Evolutionary conservation across 2,113 vertebrate genomes (phyloP).

Genomic region (Nycticebus coucang): DNA sequence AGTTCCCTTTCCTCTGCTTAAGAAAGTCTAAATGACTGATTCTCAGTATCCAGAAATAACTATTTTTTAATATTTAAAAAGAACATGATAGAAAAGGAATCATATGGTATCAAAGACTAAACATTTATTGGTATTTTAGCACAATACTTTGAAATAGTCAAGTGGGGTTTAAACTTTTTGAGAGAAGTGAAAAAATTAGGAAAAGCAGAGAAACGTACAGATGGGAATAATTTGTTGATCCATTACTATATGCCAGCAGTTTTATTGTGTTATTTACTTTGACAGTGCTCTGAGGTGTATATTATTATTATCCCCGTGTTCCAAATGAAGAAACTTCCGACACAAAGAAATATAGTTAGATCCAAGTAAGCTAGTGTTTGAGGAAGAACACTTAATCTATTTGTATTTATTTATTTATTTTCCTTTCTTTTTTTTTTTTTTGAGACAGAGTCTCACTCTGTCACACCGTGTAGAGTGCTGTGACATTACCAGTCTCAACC

Average conservation of each 20-base stretch:
- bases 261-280: background rate
- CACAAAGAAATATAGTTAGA: background rate
- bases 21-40: background rate
- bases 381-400: background rate
- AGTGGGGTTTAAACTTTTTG: background rate
- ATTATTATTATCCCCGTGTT: background rate
- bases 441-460: too few relatives aligned
- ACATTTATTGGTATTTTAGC: background rate
- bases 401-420: too few relatives aligned
- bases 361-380: background rate
- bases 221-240: background rate
- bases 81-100: background rate
- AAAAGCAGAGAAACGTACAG: background rate
- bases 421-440: too few relatives aligned
- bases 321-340: background rate
- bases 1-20: background rate
- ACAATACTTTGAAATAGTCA: background rate
- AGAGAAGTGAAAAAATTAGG: background rate
- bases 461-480: too few relatives aligned
- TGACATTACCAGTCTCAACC: too few relatives aligned
- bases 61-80: background rate
- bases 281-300: background rate
- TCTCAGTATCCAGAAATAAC: background rate
- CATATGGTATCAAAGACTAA: background rate
- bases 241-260: background rate